Evolutionary conservation across 2,113 vertebrate species (phyloP), one percentile per base, ranked within the genome.

Genomic region (Pogona vitticeps): DNA sequence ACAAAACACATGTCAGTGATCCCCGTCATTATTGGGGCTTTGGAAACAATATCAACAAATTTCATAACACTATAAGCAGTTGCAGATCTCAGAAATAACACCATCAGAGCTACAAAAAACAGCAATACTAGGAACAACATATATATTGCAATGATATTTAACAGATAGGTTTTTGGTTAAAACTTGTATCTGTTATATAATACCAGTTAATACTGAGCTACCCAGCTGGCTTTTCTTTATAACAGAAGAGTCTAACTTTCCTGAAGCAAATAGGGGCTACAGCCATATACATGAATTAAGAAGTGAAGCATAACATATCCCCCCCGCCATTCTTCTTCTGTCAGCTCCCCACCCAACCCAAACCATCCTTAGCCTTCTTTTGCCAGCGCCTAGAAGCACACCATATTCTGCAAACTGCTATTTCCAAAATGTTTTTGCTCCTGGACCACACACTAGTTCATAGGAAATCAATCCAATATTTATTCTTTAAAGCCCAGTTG

Each of bases 381-480:
- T 78, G 52, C 40, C 56, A 28, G 59, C 10, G 17, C 20, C 28
- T 86, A 52, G 52, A 86, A 82, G 3, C 65, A 33, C 15, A 46
- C 72, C 14, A 20, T 7, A 6, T 63, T 26, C 9, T 63, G 13
- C 40, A 83, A 36, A 21, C 28, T 88, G 90, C 84, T 81, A 71
- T 23, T 13, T 82, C 88, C 71, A 91, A 87, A 92, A 92, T 65
- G 85, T 88, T 81, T 56, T 77, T 76, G 17, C 87, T 88, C 18
- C 31, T 42, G 68, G 33, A 36, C 36, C 36, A 87, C 33, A 76
- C 12, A 40, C 79, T 80, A 86, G 77, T 52, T 80, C 46, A 58
- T 46, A 83, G 76, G 70, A 92, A 94, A 94, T 93, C 93, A 87
- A 87, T 92, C 73, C 33, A 88, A 90, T 79, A 86, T 80, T 90